A percentile compares a stretch with the other conserved stretches of the same genome.
Evolutionary conservation across 2,797 vertebrate species (phyloP).

Genomic region (Cynodonichthys magdalenae): DNA sequence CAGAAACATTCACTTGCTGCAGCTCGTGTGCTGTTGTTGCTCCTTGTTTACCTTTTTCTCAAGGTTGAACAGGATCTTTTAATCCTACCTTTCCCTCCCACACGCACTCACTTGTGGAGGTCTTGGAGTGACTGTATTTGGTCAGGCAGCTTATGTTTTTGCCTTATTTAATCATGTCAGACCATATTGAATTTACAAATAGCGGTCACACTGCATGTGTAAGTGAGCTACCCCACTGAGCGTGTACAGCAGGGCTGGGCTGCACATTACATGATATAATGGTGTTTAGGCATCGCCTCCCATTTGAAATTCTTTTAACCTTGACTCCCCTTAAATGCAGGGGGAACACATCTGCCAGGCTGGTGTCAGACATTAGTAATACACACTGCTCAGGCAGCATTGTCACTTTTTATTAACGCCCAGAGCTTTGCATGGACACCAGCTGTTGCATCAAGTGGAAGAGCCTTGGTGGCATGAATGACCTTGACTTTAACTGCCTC

Average conservation of each 20-base stretch:
- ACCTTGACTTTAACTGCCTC: slow-evolving; percentile 90
- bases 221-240: slow-evolving; percentile 72
- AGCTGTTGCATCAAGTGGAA: slow-evolving; percentile 91
- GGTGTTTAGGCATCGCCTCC: slow-evolving; percentile 78
- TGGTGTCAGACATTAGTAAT: slow-evolving; percentile 85
- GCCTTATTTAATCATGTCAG: slow-evolving; percentile 81
- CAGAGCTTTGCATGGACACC: slow-evolving; percentile 89
- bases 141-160: slow-evolving; percentile 76
- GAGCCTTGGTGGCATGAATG: slow-evolving; percentile 87
- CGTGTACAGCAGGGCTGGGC: slow-evolving; percentile 70
- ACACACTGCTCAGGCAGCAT: slow-evolving; percentile 80
- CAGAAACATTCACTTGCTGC: slow-evolving; percentile 50
- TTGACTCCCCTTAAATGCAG: slow-evolving; percentile 84
- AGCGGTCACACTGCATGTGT: slow-evolving; percentile 74
- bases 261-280: slow-evolving; percentile 83
- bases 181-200: slow-evolving; percentile 82
- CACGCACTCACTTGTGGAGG: slow-evolving; percentile 42
- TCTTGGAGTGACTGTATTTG: slow-evolving; percentile 65
- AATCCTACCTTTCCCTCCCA: slow-evolving; percentile 62
- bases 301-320: slow-evolving; percentile 85
- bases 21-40: slow-evolving; percentile 67
- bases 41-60: slow-evolving; percentile 68
- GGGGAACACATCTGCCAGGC: slow-evolving; percentile 83
- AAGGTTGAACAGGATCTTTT: slow-evolving; percentile 69
- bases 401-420: slow-evolving; percentile 88